A percentile compares a stretch with the other conserved stretches of the same genome.
These are phyloP conservation scores for Euphydryas editha DNA, from an alignment of 2,888 invertebrate genomes.

Conservation along the genomic window DNA sequence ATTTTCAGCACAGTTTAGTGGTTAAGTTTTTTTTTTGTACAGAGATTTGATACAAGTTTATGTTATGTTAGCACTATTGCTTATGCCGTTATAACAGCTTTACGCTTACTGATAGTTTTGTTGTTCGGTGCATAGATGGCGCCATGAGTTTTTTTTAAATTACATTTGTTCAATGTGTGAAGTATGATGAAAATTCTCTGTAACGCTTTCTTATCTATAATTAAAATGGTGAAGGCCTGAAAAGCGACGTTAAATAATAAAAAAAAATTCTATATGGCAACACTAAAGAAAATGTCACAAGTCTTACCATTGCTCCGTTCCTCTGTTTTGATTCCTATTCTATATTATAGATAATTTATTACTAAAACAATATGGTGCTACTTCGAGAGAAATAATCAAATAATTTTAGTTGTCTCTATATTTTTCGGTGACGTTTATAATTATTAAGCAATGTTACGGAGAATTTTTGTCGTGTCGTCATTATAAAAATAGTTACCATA, in stretches of 20 bases:
- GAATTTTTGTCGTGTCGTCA: slow-evolving; percentile 31
- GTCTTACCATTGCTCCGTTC: slow-evolving; percentile 2
- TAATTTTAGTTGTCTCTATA: slow-evolving; percentile 21
- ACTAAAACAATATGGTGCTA: slow-evolving; percentile 37
- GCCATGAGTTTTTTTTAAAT: slow-evolving; percentile 18
- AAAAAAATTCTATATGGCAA: not conserved
- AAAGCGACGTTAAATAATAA: not conserved
- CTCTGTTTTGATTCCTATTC: slow-evolving; percentile 16
- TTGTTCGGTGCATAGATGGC: slow-evolving; percentile 32
- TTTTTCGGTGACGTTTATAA: slow-evolving; percentile 26
- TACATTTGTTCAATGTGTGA: slow-evolving; percentile 22
- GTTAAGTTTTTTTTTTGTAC: slow-evolving; percentile 67
- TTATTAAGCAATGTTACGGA: slow-evolving; percentile 15
- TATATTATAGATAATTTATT: slow-evolving; percentile 25
- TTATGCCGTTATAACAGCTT: slow-evolving; percentile 46
- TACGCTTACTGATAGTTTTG: slow-evolving; percentile 37
- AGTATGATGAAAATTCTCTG: slow-evolving; percentile 33
- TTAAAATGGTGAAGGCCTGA: not conserved
- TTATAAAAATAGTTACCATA: slow-evolving; percentile 50
- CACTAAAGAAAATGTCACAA: not conserved
- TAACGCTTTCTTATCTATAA: not conserved
- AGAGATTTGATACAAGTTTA: slow-evolving; percentile 62
- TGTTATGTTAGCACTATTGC: slow-evolving; percentile 55
- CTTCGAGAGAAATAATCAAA: slow-evolving; percentile 20
- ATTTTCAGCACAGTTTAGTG: slow-evolving; percentile 58